Evolutionary conservation across 2,113 vertebrate species (phyloP).

Genomic region (Stictonetta naevosa): DNA sequence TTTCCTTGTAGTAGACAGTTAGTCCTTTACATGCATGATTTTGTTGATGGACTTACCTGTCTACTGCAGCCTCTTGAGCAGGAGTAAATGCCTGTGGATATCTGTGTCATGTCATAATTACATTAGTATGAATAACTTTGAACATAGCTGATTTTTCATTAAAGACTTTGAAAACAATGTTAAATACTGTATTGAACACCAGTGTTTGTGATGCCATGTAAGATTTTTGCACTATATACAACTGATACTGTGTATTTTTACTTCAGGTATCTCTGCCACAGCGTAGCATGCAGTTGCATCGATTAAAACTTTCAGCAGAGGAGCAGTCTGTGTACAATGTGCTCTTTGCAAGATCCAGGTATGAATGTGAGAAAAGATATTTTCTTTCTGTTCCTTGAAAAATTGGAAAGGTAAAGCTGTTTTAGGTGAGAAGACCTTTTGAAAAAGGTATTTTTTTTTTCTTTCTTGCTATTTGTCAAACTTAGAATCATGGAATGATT

Average conservation of each 20-base stretch:
- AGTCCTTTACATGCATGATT: not conserved
- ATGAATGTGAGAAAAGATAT: not conserved
- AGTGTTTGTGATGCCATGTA: not conserved
- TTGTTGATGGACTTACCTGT: not conserved
- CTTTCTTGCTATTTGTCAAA: not conserved
- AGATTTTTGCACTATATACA: not conserved
- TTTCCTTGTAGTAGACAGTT: not conserved
- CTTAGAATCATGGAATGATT: not conserved
- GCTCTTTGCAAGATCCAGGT: slow-evolving; percentile 91
- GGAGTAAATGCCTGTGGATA: not conserved
- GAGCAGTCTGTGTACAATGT: slow-evolving; percentile 90
- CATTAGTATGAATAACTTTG: not conserved
- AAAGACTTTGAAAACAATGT: not conserved
- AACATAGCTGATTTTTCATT: not conserved
- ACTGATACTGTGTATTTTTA: not conserved
- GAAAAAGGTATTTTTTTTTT: not conserved
- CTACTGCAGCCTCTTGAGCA: not conserved
- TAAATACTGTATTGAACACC: not conserved
- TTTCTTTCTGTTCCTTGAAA: not conserved
- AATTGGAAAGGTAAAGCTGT: not conserved
- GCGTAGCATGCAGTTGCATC: slow-evolving; percentile 82
- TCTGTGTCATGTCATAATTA: not conserved
- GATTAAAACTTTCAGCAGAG: slow-evolving; percentile 85
- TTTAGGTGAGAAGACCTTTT: not conserved
- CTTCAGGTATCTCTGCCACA: slow-evolving; percentile 87